Base-by-base conservation (phyloP, 64 coral and sea anemone species). In the Montipora efflorescens region DNA sequence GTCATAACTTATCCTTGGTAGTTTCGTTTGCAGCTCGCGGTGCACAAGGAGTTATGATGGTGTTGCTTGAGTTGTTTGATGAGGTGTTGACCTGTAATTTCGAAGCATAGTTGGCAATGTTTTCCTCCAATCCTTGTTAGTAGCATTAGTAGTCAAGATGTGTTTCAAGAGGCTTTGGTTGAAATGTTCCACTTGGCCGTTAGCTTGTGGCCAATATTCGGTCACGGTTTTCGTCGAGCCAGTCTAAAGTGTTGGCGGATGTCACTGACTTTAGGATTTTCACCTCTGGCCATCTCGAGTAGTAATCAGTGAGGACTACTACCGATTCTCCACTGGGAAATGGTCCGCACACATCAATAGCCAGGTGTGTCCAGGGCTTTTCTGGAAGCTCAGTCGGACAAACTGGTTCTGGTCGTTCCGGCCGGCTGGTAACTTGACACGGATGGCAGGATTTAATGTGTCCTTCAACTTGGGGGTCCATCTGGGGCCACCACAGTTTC, bases 121-220 rank as follows among this genome's bases (percentile, higher is more conserved):
- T 19, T 67, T 47, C 47, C 73, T 15, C 84, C 92, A 88, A 53
- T 88, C 64, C 74, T 74, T 47, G 2, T 47, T 64, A 15, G 81
- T 25, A 47, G 85, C 47, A 10, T 48, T 62, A 76, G 87, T 64
- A 49, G 93, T 79, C 7, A 72, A 21, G 82, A 80, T 61, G 47
- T 91, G 81, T 22, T 91, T 91, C 4, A 36, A 15, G 4, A 95
- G n/a, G 47, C 64, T 59, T 68, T 48, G 4, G 36, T 95, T 91
- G 48, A 95, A 95, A 4, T 86, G 66, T 47, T 96, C 86, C 7
- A 91, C 81, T 79, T 92, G 83, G 11, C 90, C 90, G 70, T 96
- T 2, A 36, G 84, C 86, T 96, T 89, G 94, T 5, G 90, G 83
- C 89, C 84, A 95, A 28, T 95, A 92, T 23, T 75, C 76, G 7